Evolutionary conservation across 2,888 invertebrate species (phyloP).

Genomic region (Desoria tigrina): DNA sequence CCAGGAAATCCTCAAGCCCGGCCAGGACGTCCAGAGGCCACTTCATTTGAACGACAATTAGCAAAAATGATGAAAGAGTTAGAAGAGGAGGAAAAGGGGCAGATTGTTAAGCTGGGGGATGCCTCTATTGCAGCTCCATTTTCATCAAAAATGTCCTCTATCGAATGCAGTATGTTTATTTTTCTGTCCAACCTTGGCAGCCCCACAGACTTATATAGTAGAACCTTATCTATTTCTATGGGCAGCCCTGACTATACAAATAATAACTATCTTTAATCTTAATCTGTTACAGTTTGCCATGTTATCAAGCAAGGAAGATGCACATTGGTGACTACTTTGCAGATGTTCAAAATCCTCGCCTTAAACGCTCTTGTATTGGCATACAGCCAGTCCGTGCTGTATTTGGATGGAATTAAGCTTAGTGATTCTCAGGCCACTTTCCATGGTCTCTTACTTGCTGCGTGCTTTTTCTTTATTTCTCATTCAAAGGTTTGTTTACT

Average conservation of each 20-base stretch:
- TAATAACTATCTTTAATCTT: too few species aligned
- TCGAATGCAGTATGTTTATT: slow-evolving; percentile 79
- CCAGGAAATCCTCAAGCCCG: background rate
- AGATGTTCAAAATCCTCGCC: slow-evolving; percentile 99
- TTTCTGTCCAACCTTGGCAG: background rate
- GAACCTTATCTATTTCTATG: too few species aligned
- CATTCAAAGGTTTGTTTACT: slow-evolving; percentile 77
- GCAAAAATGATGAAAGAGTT: slow-evolving; percentile 78
- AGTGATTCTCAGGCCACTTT: slow-evolving; percentile 97
- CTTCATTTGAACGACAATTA: slow-evolving; percentile 58
- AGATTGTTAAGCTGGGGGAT: slow-evolving; percentile 93
- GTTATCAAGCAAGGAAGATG: slow-evolving; percentile 99
- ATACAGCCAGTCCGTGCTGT: slow-evolving; percentile 97
- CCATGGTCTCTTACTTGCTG: slow-evolving; percentile 91
- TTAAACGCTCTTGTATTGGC: slow-evolving; percentile 95
- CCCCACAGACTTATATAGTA: too few species aligned
- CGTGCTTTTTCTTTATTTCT: slow-evolving; percentile 97
- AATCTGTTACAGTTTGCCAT: slow-evolving; percentile 90
- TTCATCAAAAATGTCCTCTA: slow-evolving; percentile 94
- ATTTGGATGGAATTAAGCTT: slow-evolving; percentile 96
- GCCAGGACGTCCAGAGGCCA: slow-evolving; percentile 12
- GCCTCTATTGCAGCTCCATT: slow-evolving; percentile 99
- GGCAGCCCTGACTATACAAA: too few species aligned
- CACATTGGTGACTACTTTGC: slow-evolving; percentile 93
- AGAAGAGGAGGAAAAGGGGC: slow-evolving; percentile 81